These are phyloP conservation scores for Mormyrus iriodes DNA, from an alignment of 2,113 vertebrate species.

Conservation along the genomic window DNA sequence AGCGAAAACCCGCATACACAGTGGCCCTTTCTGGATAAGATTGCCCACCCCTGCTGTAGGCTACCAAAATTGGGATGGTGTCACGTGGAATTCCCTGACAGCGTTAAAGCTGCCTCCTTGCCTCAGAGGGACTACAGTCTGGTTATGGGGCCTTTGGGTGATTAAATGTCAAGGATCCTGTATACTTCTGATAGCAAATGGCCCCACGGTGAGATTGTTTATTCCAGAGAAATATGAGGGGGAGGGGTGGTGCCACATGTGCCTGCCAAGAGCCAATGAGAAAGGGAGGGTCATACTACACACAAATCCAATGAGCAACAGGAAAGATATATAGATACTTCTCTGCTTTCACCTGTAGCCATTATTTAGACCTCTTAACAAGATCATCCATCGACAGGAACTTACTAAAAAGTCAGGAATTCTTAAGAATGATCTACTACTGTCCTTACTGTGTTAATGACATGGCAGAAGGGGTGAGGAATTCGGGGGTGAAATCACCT, in stretches of 20 bases:
- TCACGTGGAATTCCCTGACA: not conserved
- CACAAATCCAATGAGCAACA: not conserved
- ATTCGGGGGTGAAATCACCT: not conserved
- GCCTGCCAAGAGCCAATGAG: not conserved
- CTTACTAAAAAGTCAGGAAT: not conserved
- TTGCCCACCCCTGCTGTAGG: too few relatives aligned
- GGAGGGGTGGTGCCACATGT: not conserved
- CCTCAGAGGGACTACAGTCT: not conserved
- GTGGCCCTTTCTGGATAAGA: too few relatives aligned
- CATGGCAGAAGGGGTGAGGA: not conserved
- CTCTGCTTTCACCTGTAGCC: not conserved
- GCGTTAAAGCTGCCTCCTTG: not conserved
- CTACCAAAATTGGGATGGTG: not conserved
- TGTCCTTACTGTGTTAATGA: not conserved
- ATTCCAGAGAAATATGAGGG: not conserved
- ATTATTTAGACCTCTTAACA: not conserved
- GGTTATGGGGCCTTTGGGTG: not conserved
- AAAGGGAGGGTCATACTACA: not conserved
- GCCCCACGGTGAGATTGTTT: not conserved
- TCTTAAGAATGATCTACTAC: not conserved
- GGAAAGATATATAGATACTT: not conserved
- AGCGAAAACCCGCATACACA: too few relatives aligned
- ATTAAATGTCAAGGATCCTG: not conserved
- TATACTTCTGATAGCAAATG: not conserved
- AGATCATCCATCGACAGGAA: not conserved